phyloP scores from a whole-genome alignment of 2,113 vertebrate species.

The Hiodon alosoides region DNA sequence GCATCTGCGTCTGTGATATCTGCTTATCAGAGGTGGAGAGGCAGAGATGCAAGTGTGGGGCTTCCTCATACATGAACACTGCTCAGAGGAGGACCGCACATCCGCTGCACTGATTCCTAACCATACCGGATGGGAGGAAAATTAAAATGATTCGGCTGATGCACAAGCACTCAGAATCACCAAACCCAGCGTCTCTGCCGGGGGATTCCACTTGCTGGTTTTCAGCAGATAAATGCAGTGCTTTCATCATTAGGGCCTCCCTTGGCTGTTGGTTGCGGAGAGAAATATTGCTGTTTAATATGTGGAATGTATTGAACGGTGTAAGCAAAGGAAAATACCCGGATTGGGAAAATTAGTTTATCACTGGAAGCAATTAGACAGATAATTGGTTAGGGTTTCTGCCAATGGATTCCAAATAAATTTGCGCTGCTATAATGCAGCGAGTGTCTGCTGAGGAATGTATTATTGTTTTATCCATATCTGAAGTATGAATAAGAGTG shows the following conservation, averaged over 20 bases:
- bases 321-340: background rate
- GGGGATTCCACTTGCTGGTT: background rate
- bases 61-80: too few relatives aligned
- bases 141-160: slow-evolving; percentile 1
- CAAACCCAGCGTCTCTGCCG: background rate
- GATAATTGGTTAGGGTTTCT: background rate
- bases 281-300: background rate
- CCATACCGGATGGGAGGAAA: background rate
- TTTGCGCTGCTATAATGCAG: background rate
- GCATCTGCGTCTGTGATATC: too few relatives aligned
- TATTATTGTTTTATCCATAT: background rate
- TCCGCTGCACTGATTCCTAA: too few relatives aligned
- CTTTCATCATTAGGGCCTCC: background rate
- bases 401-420: background rate
- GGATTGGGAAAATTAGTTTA: background rate
- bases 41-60: too few relatives aligned
- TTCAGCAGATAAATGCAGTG: background rate
- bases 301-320: background rate
- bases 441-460: background rate
- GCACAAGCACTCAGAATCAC: background rate
- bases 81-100: too few relatives aligned
- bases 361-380: slow-evolving; percentile 1
- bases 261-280: background rate
- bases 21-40: too few relatives aligned
- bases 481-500: background rate